phyloP scores from a whole-genome alignment of 2,888 invertebrate species.

The Leptinotarsa haldemani region DNA sequence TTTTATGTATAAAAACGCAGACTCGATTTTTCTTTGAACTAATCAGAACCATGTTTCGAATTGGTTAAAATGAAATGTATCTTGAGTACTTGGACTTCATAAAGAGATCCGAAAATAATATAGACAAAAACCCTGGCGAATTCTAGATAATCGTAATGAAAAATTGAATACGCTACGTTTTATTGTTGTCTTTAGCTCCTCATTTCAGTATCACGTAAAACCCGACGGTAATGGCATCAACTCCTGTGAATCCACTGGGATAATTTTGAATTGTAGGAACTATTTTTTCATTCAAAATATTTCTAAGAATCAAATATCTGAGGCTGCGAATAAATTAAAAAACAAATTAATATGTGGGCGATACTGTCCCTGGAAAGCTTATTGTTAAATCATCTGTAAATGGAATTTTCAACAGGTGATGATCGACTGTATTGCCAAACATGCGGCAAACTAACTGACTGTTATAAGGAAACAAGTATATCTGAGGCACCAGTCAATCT shows the following conservation, averaged over 20 bases:
- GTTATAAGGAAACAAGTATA: too few relatives aligned
- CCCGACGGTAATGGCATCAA: background rate
- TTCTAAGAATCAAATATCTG: background rate
- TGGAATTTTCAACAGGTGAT: too few relatives aligned
- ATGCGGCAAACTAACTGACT: too few relatives aligned
- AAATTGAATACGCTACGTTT: background rate
- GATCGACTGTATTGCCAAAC: too few relatives aligned
- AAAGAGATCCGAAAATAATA: background rate
- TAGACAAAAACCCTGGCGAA: background rate
- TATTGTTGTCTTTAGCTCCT: background rate
- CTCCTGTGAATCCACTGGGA: background rate
- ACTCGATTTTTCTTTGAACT: background rate
- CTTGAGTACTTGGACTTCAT: background rate
- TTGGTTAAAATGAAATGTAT: background rate
- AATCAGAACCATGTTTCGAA: background rate
- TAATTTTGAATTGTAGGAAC: background rate
- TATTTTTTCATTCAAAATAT: background rate
- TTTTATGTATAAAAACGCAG: background rate
- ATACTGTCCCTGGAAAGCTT: too few relatives aligned
- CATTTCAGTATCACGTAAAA: background rate
- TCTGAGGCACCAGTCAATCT: too few relatives aligned
- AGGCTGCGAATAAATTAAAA: slow-evolving; percentile 5
- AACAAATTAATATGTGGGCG: slow-evolving; percentile 12
- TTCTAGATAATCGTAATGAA: background rate
- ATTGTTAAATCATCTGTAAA: too few relatives aligned